Evolutionary conservation across 2,888 invertebrate species (phyloP), one percentile per base, ranked within the genome.

Genomic region (Nymphalis polychloros): DNA sequence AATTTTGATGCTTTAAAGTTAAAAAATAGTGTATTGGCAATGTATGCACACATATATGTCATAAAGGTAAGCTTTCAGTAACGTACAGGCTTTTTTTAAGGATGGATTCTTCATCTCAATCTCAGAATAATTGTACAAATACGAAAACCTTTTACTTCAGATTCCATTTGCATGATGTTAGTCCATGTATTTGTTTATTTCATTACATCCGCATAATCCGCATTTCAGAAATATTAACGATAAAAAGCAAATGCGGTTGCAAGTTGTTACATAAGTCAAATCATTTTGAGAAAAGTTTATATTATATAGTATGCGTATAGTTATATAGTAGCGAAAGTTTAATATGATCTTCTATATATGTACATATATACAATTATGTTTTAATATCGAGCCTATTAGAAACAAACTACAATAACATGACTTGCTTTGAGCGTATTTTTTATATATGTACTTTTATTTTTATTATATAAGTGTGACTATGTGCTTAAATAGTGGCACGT

Each of bases 161-260:
- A 62, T 62, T 62, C 61, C 48, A 49, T 31, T 49, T 13, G 49
- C n/a, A 48, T 35, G 49, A 62, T 62, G 27, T 62, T n/a, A 62
- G 16, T 50, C 16, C 50, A 31, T 49, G 27, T 19, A 31, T 50
- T 62, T 49, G 27, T 48, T 47, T 62, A 20, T 31, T 50, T 31
- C 27, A 23, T 48, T 23, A 60, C 27, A 60, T 60, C 23, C 35
- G 35, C 48, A 60, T 8, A 41, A 41, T n/a, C n/a, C n/a, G 35
- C 19, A 35, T 31, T 16, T 57, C n/a, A 35, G 19, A 57, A 57
- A 57, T 35, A 57, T 27, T 1, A 41, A 5, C 57, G 27, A 27
- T 49, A 23, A 53, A 10, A 23, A 53, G 10, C 19, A 50, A 20
- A 50, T 19, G n/a, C 20, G 50, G 19, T 50, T 50, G 6, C 52